Conservation (phyloP, 2,888 invertebrate species). For the Caradrina kadenii region DNA sequence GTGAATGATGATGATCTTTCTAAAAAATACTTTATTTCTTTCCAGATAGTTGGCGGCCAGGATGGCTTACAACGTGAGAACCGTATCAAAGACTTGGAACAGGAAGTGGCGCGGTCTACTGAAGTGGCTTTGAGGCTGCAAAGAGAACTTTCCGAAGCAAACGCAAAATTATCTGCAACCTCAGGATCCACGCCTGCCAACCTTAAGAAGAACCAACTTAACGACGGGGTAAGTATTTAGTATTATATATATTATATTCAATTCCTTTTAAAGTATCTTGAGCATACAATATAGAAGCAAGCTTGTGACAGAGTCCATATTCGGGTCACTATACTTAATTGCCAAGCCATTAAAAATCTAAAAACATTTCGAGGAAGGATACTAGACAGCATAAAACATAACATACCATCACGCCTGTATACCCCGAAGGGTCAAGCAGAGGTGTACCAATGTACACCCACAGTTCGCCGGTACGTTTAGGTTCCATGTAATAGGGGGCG, state of each 20-base stretch:
- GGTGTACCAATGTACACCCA: too few relatives aligned
- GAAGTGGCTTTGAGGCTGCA: slow-evolving; percentile 93
- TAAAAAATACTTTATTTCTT: background rate
- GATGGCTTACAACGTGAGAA: slow-evolving; percentile 91
- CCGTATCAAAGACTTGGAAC: slow-evolving; percentile 95
- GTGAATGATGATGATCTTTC: too few relatives aligned
- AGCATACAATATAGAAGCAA: background rate
- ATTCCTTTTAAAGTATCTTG: background rate
- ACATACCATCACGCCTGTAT: too few relatives aligned
- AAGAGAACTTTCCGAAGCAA: slow-evolving; percentile 93
- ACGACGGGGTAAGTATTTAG: slow-evolving; percentile 88
- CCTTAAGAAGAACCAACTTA: slow-evolving; percentile 91
- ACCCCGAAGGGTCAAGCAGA: too few relatives aligned
- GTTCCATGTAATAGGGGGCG: too few relatives aligned
- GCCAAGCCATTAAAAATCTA: background rate
- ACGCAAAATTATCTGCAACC: slow-evolving; percentile 87
- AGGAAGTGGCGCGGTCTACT: slow-evolving; percentile 95
- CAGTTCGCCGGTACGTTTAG: too few relatives aligned
- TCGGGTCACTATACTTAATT: background rate
- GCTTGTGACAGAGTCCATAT: background rate
- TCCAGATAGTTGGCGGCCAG: slow-evolving; percentile 90
- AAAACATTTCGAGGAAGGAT: too few relatives aligned
- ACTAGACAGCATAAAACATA: too few relatives aligned
- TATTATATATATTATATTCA: background rate
- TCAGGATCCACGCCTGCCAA: slow-evolving; percentile 81